Evolutionary conservation across 2,113 vertebrate genomes (phyloP), one percentile per base, ranked within the genome.

Genomic region (Sardina pilchardus): DNA sequence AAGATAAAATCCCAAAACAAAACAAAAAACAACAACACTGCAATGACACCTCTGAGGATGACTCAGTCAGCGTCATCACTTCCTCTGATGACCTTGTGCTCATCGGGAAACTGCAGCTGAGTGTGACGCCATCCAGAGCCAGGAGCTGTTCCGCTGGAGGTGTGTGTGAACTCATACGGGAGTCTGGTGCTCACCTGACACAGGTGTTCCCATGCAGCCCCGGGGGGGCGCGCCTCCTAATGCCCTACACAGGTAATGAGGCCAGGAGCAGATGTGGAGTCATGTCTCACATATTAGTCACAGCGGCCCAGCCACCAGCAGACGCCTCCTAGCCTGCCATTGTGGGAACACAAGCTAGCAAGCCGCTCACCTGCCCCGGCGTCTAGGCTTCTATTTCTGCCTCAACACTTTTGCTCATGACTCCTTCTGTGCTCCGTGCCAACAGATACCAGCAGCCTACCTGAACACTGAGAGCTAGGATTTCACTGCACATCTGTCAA

Each of bases 331-430:
- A 78, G 16, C 26, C 30, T 78, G 71, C 14, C 67, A 36, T 75
- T 75, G 3, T 75, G 67, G 26, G 30, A 75, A 34, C 26, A 16
- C 67, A 34, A 17, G 67, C 26, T 75, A 30, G 16, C 71, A 78
- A 16, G 30, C 39, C 14, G 21, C 71, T 39, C 71, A 78, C 71
- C 71, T 34, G 71, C 71, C 14, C 2, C 14, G 6, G n/a, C n/a
- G 24, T 71, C 63, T 30, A 71, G n/a, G 30, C 34, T 78, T 12
- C 71, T 78, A 78, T 78, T 78, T 78, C 63, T 67, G 63, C n/a
- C 63, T 3, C 63, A 12, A 14, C 63, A 30, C 63, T 9, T 67
- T 10, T 30, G 1, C n/a, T 34, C 34, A 21, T 17, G 71, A 14
- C 34, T 78, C 10, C 14, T 1, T 17, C 30, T 78, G 16, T 36